Evolutionary conservation across 2,113 vertebrate genomes (phyloP), one percentile per base, ranked within the genome.

Genomic region (Apodemus sylvaticus): DNA sequence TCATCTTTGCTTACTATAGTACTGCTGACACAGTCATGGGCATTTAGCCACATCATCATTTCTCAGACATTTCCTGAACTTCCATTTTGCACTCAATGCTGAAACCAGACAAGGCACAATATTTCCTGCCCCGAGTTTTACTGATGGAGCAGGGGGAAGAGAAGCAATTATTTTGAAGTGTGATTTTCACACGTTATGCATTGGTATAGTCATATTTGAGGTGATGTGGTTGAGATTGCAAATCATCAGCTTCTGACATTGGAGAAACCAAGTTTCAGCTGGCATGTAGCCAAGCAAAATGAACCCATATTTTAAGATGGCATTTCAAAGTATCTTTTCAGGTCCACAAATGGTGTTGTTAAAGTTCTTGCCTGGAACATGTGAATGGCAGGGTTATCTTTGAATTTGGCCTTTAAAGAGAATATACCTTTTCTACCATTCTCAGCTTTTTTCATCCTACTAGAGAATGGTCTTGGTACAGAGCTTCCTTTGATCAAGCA

Each of bases 21-120:
- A 86, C 19, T 58, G 73, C 81, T 90, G 58, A 93, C 55, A 76
- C 19, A 12, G 48, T n/a, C 74, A 70, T 39, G 74, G 74, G 81
- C 55, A 85, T 94, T 13, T 22, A n/a, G 79, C 26, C 68, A 95
- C 55, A 89, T 94, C 78, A 77, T 95, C 42, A 29, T 71, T 95
- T 86, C 79, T 93, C 39, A 94, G 90, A 77, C 36, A 93, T 82
- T 96, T 96, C 74, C 55, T 83, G 36, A 94, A n/a, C 12, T 94
- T 90, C 45, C 36, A 78, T 86, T 82, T 89, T 55, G 62, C 12
- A 74, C 29, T 92, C 29, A 92, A 14, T 42, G 20, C 31, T 94
- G 45, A 3, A 89, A 95, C 55, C 16, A 93, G 83, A 31, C 48
- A 88, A 96, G 26, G 92, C 16, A 48, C 2, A 60, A 10, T 81